Conservation (phyloP, 2,113 vertebrate genomes). For the Otolemur garnettii region DNA sequence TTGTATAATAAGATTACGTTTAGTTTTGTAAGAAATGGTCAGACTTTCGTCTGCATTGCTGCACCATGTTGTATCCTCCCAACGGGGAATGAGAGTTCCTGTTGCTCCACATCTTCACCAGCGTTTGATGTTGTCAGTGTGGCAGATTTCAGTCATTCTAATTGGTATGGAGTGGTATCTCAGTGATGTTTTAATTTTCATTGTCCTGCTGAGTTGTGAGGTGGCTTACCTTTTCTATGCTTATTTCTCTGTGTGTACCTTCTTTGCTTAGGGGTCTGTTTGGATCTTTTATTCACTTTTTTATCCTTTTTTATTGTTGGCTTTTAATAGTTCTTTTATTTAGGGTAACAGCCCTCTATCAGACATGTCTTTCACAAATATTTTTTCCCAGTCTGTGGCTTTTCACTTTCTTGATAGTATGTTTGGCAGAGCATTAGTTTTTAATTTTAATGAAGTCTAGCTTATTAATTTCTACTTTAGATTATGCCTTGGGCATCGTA, state of each 20-base stretch:
- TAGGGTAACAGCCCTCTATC: neutral
- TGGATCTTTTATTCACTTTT: neutral
- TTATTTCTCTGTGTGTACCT: neutral
- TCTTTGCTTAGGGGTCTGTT: neutral
- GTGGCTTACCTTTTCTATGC: neutral
- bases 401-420: neutral
- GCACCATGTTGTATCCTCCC: no score
- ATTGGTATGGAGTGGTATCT: neutral
- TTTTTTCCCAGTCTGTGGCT: neutral
- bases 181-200: neutral
- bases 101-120: neutral
- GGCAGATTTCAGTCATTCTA: neutral
- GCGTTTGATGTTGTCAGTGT: neutral
- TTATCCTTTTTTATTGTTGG: neutral
- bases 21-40: neutral
- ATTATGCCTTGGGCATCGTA: neutral
- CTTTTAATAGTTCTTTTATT: neutral
- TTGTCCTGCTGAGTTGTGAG: neutral
- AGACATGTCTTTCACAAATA: neutral
- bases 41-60: neutral
- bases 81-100: no score
- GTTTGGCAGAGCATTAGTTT: neutral
- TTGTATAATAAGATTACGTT: neutral
- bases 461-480: neutral
- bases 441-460: neutral